phyloP scores from a whole-genome alignment of 2,113 vertebrate genomes.

The Trachemys scripta region DNA sequence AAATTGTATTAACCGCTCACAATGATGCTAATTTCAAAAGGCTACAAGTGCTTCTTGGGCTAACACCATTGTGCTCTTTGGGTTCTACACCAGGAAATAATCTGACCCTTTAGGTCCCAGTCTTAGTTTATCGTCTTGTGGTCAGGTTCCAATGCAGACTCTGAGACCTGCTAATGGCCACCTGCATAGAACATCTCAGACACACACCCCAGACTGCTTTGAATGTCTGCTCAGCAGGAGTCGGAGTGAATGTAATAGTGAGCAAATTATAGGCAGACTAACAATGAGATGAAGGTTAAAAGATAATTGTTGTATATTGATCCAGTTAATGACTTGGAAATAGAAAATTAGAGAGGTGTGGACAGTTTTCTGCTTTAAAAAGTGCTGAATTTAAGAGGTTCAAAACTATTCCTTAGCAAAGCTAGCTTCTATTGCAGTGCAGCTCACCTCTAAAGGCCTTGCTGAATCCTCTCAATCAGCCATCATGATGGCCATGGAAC shows the following conservation, averaged over 20 bases:
- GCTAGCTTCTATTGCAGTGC: not conserved
- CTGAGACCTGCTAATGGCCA: not conserved
- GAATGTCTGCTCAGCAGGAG: not conserved
- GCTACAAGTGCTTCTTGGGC: not conserved
- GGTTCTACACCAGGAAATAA: not conserved
- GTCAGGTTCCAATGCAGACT: not conserved
- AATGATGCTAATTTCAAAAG: not conserved
- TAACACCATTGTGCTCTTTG: not conserved
- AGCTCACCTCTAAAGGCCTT: not conserved
- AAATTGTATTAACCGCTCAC: not conserved
- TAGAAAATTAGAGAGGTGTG: constrained; percentile 38
- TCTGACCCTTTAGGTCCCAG: not conserved
- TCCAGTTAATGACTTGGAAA: constrained; percentile 53
- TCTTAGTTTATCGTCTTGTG: not conserved
- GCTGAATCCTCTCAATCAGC: accelerated
- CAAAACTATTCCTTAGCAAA: not conserved
- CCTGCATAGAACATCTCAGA: not conserved
- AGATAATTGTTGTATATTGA: constrained; percentile 54
- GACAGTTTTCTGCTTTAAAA: not conserved
- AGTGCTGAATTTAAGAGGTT: not conserved
- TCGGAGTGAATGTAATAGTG: not conserved
- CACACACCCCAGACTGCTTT: accelerated
- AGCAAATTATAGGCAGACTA: constrained; percentile 10
- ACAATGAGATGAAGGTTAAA: constrained; percentile 28
- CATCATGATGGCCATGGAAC: no score